These are phyloP conservation scores for Holothuria scabra DNA, from an alignment of 53 echinoderm and acorn worm genomes.

Conservation along the genomic window DNA sequence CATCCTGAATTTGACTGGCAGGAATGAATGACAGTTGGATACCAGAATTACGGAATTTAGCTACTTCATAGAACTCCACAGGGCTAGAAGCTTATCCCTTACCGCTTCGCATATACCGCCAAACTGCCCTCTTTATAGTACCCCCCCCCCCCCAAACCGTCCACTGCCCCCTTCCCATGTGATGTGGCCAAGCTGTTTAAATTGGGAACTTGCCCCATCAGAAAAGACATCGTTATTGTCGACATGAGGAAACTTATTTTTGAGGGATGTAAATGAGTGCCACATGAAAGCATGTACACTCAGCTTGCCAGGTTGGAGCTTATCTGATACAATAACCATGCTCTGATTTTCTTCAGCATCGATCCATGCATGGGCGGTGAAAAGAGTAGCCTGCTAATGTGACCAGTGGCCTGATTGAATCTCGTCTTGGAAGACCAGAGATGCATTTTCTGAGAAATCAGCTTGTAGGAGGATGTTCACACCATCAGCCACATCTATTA, in stretches of 20 bases:
- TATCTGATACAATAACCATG: conserved; percentile 43
- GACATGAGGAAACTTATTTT: conserved; percentile 52
- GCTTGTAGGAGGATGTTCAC: neutral
- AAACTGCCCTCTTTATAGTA: neutral
- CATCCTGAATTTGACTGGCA: neutral
- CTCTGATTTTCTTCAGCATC: neutral
- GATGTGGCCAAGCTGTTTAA: neutral
- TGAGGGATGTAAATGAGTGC: conserved; percentile 12
- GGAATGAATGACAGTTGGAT: neutral
- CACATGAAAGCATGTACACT: conserved; percentile 60
- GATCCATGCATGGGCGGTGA: conserved; percentile 55
- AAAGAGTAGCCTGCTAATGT: conserved; percentile 52
- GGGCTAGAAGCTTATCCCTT: conserved; percentile 3
- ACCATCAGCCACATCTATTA: neutral
- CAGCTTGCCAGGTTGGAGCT: conserved; percentile 46
- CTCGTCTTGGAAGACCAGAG: neutral
- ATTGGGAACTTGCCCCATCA: neutral
- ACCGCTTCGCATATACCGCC: conserved; percentile 4
- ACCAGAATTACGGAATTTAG: neutral
- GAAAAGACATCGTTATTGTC: too few relatives aligned
- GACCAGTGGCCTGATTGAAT: neutral
- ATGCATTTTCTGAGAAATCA: neutral
- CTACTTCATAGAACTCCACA: neutral
- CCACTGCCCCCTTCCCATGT: neutral
- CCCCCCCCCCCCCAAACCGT: neutral